Conservation (phyloP, 2,113 vertebrate genomes). For the Malurus melanocephalus region DNA sequence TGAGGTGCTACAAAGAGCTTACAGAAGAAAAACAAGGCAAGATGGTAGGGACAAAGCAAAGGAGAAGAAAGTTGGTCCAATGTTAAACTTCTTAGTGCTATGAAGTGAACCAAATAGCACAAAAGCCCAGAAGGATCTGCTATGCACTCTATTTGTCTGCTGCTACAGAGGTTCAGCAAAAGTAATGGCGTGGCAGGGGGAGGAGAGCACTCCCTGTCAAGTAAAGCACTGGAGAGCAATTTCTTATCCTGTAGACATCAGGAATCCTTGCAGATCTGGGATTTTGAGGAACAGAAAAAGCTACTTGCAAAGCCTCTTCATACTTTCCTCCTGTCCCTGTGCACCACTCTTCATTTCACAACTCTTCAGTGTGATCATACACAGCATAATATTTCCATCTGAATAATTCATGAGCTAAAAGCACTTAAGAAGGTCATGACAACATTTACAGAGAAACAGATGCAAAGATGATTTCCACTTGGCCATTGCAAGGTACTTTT, state of each 20-base stretch:
- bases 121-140: not conserved
- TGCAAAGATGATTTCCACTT: not conserved
- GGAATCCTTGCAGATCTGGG: not conserved
- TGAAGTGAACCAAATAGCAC: not conserved
- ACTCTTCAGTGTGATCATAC: not conserved
- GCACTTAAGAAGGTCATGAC: not conserved
- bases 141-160: not conserved
- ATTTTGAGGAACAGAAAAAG: not conserved
- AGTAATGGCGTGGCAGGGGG: not conserved
- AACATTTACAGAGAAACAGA: not conserved
- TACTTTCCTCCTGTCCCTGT: not conserved
- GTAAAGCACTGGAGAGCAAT: not conserved
- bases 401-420: slow-evolving; percentile 11
- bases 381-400: not conserved
- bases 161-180: not conserved
- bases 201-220: not conserved
- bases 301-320: not conserved
- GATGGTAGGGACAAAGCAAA: not conserved
- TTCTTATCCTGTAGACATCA: not conserved
- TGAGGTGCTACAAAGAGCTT: not conserved
- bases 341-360: not conserved
- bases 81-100: not conserved
- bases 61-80: not conserved
- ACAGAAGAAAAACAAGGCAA: not conserved
- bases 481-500: not conserved